These are phyloP conservation scores for Sinhomidia bicolor DNA, from an alignment of 2,888 invertebrate species.

Conservation along the genomic window DNA sequence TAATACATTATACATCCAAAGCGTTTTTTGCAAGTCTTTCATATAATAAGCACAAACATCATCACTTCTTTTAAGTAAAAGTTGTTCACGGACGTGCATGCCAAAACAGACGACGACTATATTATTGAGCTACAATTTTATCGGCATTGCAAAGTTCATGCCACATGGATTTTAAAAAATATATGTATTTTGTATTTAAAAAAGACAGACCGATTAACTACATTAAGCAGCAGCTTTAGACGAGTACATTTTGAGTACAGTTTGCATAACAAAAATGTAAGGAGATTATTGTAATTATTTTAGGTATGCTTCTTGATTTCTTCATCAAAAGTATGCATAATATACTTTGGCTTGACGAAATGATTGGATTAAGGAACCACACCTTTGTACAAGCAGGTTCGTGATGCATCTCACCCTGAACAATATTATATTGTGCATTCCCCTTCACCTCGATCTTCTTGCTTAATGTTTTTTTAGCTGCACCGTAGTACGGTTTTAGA, in stretches of 20 bases:
- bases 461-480: neutral
- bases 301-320: neutral
- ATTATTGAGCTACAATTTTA: no score
- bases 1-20: no score
- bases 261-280: neutral
- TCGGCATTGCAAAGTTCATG: no score
- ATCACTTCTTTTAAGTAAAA: no score
- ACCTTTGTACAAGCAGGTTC: constrained; percentile 63
- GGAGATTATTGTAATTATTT: neutral
- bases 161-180: no score
- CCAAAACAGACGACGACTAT: neutral
- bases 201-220: no score
- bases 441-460: constrained; percentile 72
- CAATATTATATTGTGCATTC: constrained; percentile 40
- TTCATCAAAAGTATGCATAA: neutral
- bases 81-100: no score
- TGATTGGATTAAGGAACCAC: constrained; percentile 59
- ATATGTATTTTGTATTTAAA: no score
- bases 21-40: no score
- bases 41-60: no score
- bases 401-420: constrained; percentile 70
- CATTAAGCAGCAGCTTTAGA: no score
- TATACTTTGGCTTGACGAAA: neutral
- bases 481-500: neutral
- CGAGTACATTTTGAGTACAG: neutral